These are phyloP conservation scores for Heliothis peltigera DNA, from an alignment of 2,888 invertebrate species.

Conservation along the genomic window DNA sequence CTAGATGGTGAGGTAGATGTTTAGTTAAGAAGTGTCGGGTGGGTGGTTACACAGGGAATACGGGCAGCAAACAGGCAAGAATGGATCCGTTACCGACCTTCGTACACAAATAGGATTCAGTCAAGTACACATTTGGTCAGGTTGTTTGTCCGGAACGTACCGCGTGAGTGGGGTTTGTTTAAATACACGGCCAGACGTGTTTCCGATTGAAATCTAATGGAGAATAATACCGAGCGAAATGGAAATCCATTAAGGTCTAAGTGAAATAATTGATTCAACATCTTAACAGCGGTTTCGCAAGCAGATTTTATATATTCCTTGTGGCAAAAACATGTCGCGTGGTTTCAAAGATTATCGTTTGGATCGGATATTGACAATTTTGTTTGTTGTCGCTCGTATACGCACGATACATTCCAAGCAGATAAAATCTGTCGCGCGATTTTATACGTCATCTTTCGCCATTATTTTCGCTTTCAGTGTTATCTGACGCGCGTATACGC, in stretches of 20 bases:
- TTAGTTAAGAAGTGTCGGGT: constrained; percentile 11
- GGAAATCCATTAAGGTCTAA: constrained; percentile 1
- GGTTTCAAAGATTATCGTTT: too few species aligned
- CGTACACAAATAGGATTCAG: constrained; percentile 52
- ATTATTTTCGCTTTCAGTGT: too few species aligned
- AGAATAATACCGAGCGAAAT: constrained; percentile 10
- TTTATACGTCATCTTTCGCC: too few species aligned
- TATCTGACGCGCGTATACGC: too few species aligned
- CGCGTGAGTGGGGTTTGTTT: constrained; percentile 39
- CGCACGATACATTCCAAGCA: too few species aligned
- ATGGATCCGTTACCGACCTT: constrained; percentile 36
- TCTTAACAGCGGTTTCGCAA: too few species aligned
- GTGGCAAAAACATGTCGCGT: too few species aligned
- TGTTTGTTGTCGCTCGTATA: too few species aligned
- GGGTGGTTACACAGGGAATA: constrained; percentile 36
- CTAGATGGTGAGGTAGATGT: not conserved
- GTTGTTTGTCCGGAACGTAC: constrained; percentile 34
- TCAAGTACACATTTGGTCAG: constrained; percentile 52
- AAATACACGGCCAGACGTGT: constrained; percentile 26
- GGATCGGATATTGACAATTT: too few species aligned
- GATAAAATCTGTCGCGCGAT: too few species aligned
- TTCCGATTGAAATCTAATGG: constrained; percentile 41
- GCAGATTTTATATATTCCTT: too few species aligned
- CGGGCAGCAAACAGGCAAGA: constrained; percentile 38
- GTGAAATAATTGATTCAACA: constrained; percentile 9